Percentiles rank a stretch among this genome's conserved stretches.
Evolutionary conservation across 2,888 invertebrate species (phyloP).

Genomic region (Yponomeuta cagnagella): DNA sequence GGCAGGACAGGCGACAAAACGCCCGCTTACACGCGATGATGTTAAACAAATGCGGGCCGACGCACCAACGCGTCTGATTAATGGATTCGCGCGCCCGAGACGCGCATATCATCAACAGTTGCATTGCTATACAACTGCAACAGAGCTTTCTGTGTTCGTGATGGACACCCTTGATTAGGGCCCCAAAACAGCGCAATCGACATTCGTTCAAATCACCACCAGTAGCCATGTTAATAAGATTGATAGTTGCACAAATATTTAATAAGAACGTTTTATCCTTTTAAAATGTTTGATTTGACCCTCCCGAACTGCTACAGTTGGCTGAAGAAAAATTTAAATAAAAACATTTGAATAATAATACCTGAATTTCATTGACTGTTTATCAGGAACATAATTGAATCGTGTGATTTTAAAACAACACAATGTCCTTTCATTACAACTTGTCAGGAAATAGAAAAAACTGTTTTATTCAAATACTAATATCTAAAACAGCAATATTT

Average conservation of each 20-base stretch:
- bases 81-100: conserved; percentile 19
- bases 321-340: not conserved
- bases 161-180: not conserved
- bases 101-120: not conserved
- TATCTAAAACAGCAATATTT: no score
- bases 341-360: no score
- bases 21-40: conserved; percentile 24
- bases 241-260: not conserved
- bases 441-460: no score
- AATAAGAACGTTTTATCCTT: no score
- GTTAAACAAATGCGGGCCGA: conserved; percentile 31
- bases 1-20: conserved; percentile 22
- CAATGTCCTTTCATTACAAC: no score
- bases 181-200: not conserved
- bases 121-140: not conserved
- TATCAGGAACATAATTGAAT: not conserved
- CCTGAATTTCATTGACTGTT: not conserved
- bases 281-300: not conserved
- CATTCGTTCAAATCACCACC: not conserved
- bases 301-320: not conserved
- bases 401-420: no score
- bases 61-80: conserved; percentile 26
- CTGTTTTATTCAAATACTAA: no score
- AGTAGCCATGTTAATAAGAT: not conserved
- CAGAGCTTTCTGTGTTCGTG: not conserved